These are phyloP conservation scores for Colistium nudipinnis DNA, from an alignment of 2,113 vertebrate species.

Conservation along the genomic window DNA sequence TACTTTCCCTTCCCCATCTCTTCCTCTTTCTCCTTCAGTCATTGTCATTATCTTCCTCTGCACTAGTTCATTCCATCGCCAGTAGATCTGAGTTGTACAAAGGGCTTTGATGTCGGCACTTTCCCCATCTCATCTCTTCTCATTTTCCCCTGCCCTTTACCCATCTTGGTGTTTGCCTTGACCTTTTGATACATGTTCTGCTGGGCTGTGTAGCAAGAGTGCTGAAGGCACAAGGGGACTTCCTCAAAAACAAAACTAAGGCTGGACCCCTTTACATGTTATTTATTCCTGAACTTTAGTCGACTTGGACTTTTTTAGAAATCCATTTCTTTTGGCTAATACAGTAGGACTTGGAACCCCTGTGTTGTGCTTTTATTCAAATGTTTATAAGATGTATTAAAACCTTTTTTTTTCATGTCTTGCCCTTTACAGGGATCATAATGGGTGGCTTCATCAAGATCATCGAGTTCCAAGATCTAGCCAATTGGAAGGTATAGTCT, in stretches of 20 bases:
- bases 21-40: conserved; percentile 30
- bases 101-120: conserved; percentile 21
- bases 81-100: neutral
- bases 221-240: conserved; percentile 19
- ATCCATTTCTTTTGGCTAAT: conserved; percentile 21
- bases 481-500: conserved; percentile 96
- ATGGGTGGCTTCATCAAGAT: conserved; percentile 99
- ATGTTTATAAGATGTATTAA: conserved; percentile 13
- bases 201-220: conserved; percentile 26
- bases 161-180: conserved; percentile 29
- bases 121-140: conserved; percentile 19
- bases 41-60: conserved; percentile 31
- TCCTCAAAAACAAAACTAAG: conserved; percentile 43
- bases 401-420: conserved; percentile 34
- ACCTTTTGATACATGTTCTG: conserved; percentile 51
- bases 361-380: neutral
- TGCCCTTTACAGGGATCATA: conserved; percentile 88
- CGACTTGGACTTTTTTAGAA: conserved; percentile 14
- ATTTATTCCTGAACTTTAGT: conserved; percentile 16
- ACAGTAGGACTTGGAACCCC: conserved; percentile 25
- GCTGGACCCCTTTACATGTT: conserved; percentile 3
- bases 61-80: neutral
- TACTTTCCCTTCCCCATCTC: conserved; percentile 56
- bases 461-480: conserved; percentile 96
- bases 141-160: conserved; percentile 25